A percentile compares a stretch with the other conserved stretches of the same genome.
phyloP scores from a whole-genome alignment of 2,113 vertebrate species.

The Dicentrarchus labrax region DNA sequence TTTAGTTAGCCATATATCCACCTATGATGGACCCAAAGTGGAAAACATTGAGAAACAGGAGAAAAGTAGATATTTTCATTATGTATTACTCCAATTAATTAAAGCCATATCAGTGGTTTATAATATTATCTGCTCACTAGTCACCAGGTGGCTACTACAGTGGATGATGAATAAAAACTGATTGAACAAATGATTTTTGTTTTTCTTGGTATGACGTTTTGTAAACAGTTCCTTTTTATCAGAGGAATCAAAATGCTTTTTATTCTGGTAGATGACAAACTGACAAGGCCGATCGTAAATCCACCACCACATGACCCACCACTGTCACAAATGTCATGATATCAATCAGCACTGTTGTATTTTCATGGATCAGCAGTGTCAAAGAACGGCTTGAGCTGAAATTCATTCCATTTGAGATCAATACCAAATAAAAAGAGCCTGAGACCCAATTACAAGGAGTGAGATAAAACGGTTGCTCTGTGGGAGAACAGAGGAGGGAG shows the following conservation, averaged over 20 bases:
- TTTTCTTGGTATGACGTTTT: no score
- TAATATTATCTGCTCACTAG: neutral
- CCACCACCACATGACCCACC: neutral
- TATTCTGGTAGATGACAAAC: conserved; percentile 3
- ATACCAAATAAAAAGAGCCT: conserved; percentile 59
- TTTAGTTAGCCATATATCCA: no score
- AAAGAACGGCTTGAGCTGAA: neutral
- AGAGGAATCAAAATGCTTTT: neutral
- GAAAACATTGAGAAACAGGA: no score
- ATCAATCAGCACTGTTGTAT: conserved; percentile 35
- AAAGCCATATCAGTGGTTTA: neutral
- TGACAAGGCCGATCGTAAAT: neutral
- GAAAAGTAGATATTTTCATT: no score
- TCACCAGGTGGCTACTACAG: no score
- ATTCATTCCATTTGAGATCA: conserved; percentile 53
- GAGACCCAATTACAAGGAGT: conserved; percentile 50
- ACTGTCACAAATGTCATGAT: conserved; percentile 14
- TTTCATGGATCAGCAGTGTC: conserved; percentile 31
- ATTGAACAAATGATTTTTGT: no score
- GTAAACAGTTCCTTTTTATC: neutral
- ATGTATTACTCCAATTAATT: neutral
- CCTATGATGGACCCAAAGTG: no score
- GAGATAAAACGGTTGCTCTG: conserved; percentile 43
- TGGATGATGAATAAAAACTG: neutral
- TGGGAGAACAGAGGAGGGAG: conserved; percentile 25